Evolutionary conservation across 2,888 invertebrate species (phyloP), one percentile per base, ranked within the genome.

Genomic region (Stenchaetothrips biformis): DNA sequence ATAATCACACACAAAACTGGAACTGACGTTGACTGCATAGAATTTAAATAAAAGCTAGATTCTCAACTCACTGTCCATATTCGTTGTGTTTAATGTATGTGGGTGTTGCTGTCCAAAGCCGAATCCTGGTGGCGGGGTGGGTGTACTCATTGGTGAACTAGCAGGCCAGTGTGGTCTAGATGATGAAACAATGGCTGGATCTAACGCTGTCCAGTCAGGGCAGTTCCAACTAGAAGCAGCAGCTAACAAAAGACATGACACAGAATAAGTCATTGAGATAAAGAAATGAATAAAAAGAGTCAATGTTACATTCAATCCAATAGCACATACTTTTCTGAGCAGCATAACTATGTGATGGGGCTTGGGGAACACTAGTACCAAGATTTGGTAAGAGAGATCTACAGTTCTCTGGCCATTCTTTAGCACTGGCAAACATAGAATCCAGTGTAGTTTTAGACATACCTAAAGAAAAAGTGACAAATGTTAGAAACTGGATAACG

Each of bases 191-290:
- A 97, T 97, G 83, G 97, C 97, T 81, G 97, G 96, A 89, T 98
- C 97, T 90, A 97, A 91, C 83, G 94, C 92, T 84, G 95, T 94
- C 95, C 96, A 96, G 88, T 96, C 95, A 84, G 92, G 89, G 90
- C 92, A 82, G 87, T 86, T 83, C 86, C 86, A 85, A 89, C 49
- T 77, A 48, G 48, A 89, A 83, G 88, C 87, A 85, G 88, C 88
- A 85, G 88, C 90, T 90, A 84, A 37, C 37, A 83, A 83, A 81
- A 81, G 78, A 79, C 78, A 77, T 80, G 81, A 79, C 79, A 67
- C 81, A 79, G 18, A 59, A 37, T 79, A 77, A 79, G 81, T 83
- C 62, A n/a, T 62, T 79, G 49, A 77, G 79, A 80, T 78, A 78
- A 48, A 62, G n/a, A 79, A 62, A 27, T 74, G 18, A 48, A 37